Conservation (phyloP, 2,888 invertebrate genomes). For the Trilocha varians region DNA sequence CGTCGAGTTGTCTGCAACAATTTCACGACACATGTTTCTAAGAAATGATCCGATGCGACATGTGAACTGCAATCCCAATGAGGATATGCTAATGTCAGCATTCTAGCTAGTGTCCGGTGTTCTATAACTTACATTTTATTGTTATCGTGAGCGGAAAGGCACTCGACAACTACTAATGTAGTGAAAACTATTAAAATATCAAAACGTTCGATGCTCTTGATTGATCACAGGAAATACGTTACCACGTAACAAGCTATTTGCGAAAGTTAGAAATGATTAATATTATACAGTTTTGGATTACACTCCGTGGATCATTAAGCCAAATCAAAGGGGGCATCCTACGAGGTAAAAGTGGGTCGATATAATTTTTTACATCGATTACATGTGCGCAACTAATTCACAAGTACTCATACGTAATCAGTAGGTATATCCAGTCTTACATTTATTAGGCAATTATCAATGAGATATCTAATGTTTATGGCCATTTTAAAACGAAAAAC, state of each 20-base stretch:
- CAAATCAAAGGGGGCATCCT: constrained; percentile 5
- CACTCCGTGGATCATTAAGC: constrained; percentile 10
- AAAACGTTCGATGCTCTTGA: constrained; percentile 10
- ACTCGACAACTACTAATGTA: constrained; percentile 4
- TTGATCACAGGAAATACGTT: constrained; percentile 10
- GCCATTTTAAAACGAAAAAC: constrained; percentile 6
- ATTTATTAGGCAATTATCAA: neutral
- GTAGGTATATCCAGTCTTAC: neutral
- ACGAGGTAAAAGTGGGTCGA: constrained; percentile 5
- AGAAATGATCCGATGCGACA: constrained; percentile 43
- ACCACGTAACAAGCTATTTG: constrained; percentile 11
- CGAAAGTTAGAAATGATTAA: constrained; percentile 16
- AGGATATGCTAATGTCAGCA: constrained; percentile 49
- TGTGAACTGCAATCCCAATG: constrained; percentile 41
- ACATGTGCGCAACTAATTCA: neutral
- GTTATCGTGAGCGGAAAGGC: constrained; percentile 9
- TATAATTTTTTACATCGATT: constrained; percentile 3
- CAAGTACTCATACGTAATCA: neutral
- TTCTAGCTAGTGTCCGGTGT: constrained; percentile 46
- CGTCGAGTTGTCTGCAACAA: constrained; percentile 42
- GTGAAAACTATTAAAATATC: constrained; percentile 5
- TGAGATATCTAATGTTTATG: constrained; percentile 6
- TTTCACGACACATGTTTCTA: constrained; percentile 39
- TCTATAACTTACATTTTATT: constrained; percentile 32
- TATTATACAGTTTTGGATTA: constrained; percentile 10